Evolutionary conservation across 2,797 vertebrate genomes (phyloP), one percentile per base, ranked within the genome.

Genomic region (Periparus ater): DNA sequence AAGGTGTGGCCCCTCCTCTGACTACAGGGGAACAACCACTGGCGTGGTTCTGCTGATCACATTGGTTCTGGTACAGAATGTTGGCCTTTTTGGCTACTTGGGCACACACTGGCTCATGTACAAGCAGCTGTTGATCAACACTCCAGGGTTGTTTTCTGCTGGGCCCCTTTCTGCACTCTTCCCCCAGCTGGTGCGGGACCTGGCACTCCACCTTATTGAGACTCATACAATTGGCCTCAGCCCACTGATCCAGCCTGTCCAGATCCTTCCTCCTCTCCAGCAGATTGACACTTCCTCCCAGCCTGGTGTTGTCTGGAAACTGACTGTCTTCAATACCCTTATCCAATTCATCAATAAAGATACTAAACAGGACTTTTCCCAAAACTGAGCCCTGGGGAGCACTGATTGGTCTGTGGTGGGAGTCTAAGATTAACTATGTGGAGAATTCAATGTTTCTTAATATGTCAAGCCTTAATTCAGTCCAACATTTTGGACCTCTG

Each of bases 81-180:
- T 1, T 40, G 72, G 25, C 25, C 2, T 65, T 58, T 55, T 51
- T 51, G 65, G 29, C 29, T 50, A 34, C 17, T 25, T 53, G 29
- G 6, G 17, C 3, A 25, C 32, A 76, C 0, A 0, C 19, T 57
- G 57, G 14, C 25, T 58, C 21, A 14, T 1, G 8, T 45, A 38
- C 13, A n/a, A 38, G 14, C 17, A 6, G 50, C 17, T 44, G 13
- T 11, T 9, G 17, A 40, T 45, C 72, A 58, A 29, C 21, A 53
- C 6, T 10, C 4, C 4, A 5, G 23, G 21, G 15, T 40, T 3
- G 6, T 53, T 65, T 77, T 9, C n/a, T 72, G 21, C 51, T 29
- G 34, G 27, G 11, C 13, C 25, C 5, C 48, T 54, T 36, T 54
- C 42, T 19, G 61, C 26, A 9, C 22, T 84, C 34, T 48, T 20